phyloP scores from a whole-genome alignment of 2,797 vertebrate species.

The Ptychadena robeensis region DNA sequence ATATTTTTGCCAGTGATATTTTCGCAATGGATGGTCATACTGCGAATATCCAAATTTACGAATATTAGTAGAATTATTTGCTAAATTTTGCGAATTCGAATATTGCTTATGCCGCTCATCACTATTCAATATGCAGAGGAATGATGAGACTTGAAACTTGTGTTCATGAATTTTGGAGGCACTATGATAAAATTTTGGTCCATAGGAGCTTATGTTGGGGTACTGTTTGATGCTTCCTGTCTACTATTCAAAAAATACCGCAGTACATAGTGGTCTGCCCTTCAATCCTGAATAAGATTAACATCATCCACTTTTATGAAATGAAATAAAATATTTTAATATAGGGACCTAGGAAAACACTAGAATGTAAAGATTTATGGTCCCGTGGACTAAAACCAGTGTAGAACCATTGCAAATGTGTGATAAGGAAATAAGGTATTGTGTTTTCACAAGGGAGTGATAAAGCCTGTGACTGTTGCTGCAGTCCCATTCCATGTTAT shows the following conservation, averaged over 20 bases:
- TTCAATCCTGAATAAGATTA: background rate
- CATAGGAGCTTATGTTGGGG: no score
- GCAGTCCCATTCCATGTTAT: background rate
- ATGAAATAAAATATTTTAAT: background rate
- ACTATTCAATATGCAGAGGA: no score
- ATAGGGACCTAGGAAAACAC: background rate
- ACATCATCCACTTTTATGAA: background rate
- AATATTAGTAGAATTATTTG: no score
- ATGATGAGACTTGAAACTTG: no score
- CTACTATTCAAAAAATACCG: background rate
- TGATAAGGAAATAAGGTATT: background rate
- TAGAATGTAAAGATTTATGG: background rate
- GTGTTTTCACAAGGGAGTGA: slow-evolving; percentile 12
- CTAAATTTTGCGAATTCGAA: no score
- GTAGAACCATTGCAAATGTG: background rate
- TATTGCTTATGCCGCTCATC: no score
- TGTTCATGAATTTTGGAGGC: no score
- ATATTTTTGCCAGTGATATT: no score
- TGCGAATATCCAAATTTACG: no score
- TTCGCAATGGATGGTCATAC: no score
- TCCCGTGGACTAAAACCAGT: background rate
- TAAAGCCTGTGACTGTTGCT: background rate
- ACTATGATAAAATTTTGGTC: no score
- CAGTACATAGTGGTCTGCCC: background rate
- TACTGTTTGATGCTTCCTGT: background rate